Evolutionary conservation across 2,113 vertebrate species (phyloP).

Genomic region (Shinisaurus crocodilurus): DNA sequence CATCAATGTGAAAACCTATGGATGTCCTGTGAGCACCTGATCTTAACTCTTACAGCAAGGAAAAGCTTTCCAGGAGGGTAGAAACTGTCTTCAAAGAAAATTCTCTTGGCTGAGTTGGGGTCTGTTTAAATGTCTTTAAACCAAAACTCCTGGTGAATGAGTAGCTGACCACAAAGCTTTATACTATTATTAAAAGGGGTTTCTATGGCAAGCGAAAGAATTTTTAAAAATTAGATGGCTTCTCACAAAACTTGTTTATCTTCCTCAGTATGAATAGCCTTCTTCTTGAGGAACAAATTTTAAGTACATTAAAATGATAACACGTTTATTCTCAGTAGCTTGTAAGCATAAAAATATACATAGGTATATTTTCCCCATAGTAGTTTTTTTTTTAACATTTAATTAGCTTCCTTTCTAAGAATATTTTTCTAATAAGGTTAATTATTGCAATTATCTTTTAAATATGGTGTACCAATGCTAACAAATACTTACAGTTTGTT

Average conservation of each 20-base stretch:
- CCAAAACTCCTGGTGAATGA: not conserved
- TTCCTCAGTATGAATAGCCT: not conserved
- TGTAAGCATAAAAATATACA: not conserved
- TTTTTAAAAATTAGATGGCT: not conserved
- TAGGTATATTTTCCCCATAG: not conserved
- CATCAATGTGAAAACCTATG: not conserved
- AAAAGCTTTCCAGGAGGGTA: not conserved
- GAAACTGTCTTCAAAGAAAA: not conserved
- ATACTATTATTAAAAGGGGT: not conserved
- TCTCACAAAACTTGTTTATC: not conserved
- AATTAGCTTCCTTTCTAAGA: not conserved
- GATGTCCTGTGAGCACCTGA: not conserved
- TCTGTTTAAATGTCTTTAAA: slow-evolving; percentile 4
- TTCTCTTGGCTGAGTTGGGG: not conserved
- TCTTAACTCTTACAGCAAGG: not conserved
- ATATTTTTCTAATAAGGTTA: not conserved
- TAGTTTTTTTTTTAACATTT: not conserved
- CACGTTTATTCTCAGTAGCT: not conserved
- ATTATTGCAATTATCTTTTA: not conserved
- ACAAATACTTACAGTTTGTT: not conserved
- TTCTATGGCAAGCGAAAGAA: not conserved
- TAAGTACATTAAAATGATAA: not conserved
- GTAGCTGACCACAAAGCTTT: not conserved
- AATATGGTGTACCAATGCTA: not conserved
- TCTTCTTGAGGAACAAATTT: not conserved